Base-by-base conservation (phyloP, 2,797 vertebrate genomes). In the Avahi laniger region DNA sequence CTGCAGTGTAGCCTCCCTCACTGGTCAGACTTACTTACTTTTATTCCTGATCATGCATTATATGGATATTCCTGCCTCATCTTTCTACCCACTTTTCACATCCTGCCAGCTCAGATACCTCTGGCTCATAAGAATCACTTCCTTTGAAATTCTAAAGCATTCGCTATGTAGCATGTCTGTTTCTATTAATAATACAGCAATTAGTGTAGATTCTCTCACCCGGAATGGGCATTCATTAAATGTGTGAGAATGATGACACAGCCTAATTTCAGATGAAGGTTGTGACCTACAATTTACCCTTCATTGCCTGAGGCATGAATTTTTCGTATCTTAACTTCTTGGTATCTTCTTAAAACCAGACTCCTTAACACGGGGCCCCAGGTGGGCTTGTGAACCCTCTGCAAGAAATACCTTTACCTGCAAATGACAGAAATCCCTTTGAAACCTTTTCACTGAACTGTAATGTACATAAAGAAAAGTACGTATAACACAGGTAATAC, bases 121-220 rank as follows among this genome's bases (percentile, higher is more conserved):
- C 38, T 52, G 14, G 38, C 41, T 86, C 75, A 33, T 48, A 46
- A 33, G 30, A 54, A n/a, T 94, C 63, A 57, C 35, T 91, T 67
- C 33, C 26, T 78, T 84, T 59, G 92, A 91, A 61, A 82, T 93
- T 79, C 28, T 72, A 10, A 93, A 46, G 20, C 63, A 41, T 50
- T 22, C 30, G 50, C 41, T 54, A 61, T 18, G 5, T 4, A 48
- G 12, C 28, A 13, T 6, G 9, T 48, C 73, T 89, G 26, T 65
- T 88, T 72, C 28, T 92, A 57, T 57, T 57, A 24, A 57, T 57
- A 69, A 35, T 67, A 26, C 6, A 43, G 54, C 72, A 67, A 61
- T 86, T 50, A 82, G 33, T 30, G 3, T 41, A 43, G 38, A 89
- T 52, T 91, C 48, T 89, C 59, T 94, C 4, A 1, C 41, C 28